Evolutionary conservation across 2,888 invertebrate species (phyloP), one percentile per base, ranked within the genome.

Genomic region (Sinodicranocentrus sp.): DNA sequence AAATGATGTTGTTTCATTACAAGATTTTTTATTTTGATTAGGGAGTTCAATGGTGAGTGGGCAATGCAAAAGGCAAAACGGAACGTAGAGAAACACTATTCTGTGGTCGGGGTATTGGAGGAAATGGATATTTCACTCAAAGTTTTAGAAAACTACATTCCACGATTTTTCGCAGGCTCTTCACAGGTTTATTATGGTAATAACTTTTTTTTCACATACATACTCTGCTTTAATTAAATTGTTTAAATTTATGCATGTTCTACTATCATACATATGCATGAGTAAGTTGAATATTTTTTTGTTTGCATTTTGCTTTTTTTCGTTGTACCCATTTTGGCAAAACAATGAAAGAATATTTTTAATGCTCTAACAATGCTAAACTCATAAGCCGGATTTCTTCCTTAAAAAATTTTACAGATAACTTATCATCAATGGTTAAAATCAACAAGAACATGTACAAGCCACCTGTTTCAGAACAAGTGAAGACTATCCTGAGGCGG

Each of bases 361-460:
- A n/a, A n/a, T n/a, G n/a, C n/a, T n/a, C n/a, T n/a, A n/a, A n/a
- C n/a, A n/a, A n/a, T n/a, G n/a, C n/a, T n/a, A n/a, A n/a, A n/a
- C n/a, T n/a, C n/a, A n/a, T n/a, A n/a, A n/a, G n/a, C n/a, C n/a
- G n/a, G n/a, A n/a, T 52, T 13, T 52, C 52, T 76, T 21, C 54
- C 21, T 76, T 68, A 33, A 33, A 21, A 61, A 25, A 70, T 17
- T 68, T 85, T 87, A 23, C 87, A 89, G 90, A 89, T 80, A 89
- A 90, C 83, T 44, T 86, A 63, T 76, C 86, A 23, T 80, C 82
- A 63, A 87, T 87, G 87, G 86, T 85, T 75, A 85, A 84, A 80
- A 96, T 96, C 90, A 96, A 97, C 91, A 93, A 94, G 86, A 97
- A 97, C 91, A 93, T 94, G 70, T 97, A 96, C 91, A 97, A 97